Evolutionary conservation across 2,888 invertebrate species (phyloP).

Genomic region (Ectemnius continuus): DNA sequence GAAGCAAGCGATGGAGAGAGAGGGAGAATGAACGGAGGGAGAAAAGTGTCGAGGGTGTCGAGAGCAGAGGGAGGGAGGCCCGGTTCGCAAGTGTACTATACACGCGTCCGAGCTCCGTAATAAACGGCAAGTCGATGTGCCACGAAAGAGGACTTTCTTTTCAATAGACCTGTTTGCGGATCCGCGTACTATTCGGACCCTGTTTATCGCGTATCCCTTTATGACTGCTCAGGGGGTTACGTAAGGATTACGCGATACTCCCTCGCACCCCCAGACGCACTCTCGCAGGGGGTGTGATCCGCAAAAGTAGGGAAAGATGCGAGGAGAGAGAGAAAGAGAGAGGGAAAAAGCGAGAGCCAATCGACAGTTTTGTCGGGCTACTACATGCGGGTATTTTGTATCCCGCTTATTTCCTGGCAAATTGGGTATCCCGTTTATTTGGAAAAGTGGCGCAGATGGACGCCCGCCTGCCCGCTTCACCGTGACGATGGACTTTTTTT

Average conservation of each 20-base stretch:
- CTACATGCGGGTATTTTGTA: too few species aligned
- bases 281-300: too few species aligned
- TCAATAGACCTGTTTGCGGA: slow-evolving; percentile 37
- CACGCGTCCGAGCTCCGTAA: slow-evolving; percentile 41
- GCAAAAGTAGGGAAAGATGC: too few species aligned
- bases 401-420: too few species aligned
- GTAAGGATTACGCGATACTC: slow-evolving; percentile 41
- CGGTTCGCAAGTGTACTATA: slow-evolving; percentile 37
- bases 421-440: too few species aligned
- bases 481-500: too few species aligned
- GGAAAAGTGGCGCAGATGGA: too few species aligned
- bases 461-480: too few species aligned
- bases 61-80: slow-evolving; percentile 26
- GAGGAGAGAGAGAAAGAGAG: too few species aligned
- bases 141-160: slow-evolving; percentile 39
- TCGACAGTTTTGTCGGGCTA: too few species aligned
- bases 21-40: slow-evolving; percentile 4
- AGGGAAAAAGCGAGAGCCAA: too few species aligned
- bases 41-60: slow-evolving; percentile 15
- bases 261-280: background rate
- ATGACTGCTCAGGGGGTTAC: slow-evolving; percentile 31
- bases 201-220: slow-evolving; percentile 27
- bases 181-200: slow-evolving; percentile 19
- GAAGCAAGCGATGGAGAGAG: background rate
- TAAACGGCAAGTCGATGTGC: slow-evolving; percentile 43